Conservation (phyloP, 2,888 invertebrate species). For the Suillia variegata region DNA sequence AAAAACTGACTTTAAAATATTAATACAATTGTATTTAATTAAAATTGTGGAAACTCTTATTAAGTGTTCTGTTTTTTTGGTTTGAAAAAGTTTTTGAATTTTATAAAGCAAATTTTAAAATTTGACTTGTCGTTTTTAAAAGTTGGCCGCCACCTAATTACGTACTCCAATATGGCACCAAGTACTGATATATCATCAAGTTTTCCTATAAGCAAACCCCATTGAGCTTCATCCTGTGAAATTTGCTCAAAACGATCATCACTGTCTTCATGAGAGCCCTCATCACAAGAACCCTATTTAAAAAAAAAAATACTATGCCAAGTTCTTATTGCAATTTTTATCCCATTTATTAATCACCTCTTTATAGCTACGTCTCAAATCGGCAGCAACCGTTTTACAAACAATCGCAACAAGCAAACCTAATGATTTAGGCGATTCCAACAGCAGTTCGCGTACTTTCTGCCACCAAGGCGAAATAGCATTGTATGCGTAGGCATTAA, state of each 20-base stretch:
- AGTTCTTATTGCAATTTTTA: neutral
- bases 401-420: conserved; percentile 83
- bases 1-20: too few relatives aligned
- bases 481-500: conserved; percentile 67
- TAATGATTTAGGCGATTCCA: conserved; percentile 75
- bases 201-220: conserved; percentile 86
- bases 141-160: conserved; percentile 38
- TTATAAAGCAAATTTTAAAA: neutral
- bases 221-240: conserved; percentile 83
- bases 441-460: conserved; percentile 72
- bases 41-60: neutral
- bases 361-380: conserved; percentile 42
- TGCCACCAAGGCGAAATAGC: conserved; percentile 84
- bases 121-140: conserved; percentile 29
- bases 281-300: conserved; percentile 58
- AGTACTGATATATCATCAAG: conserved; percentile 86
- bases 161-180: conserved; percentile 68
- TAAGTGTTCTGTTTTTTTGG: neutral
- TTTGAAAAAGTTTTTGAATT: neutral
- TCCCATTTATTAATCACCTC: conserved; percentile 42
- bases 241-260: conserved; percentile 80
- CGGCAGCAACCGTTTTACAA: conserved; percentile 74
- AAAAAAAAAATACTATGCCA: neutral
- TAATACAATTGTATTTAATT: neutral
- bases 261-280: conserved; percentile 59